A percentile compares a stretch with the other conserved stretches of the same genome.
Conservation (phyloP, 2,888 invertebrate genomes). For the Timandra comae region DNA sequence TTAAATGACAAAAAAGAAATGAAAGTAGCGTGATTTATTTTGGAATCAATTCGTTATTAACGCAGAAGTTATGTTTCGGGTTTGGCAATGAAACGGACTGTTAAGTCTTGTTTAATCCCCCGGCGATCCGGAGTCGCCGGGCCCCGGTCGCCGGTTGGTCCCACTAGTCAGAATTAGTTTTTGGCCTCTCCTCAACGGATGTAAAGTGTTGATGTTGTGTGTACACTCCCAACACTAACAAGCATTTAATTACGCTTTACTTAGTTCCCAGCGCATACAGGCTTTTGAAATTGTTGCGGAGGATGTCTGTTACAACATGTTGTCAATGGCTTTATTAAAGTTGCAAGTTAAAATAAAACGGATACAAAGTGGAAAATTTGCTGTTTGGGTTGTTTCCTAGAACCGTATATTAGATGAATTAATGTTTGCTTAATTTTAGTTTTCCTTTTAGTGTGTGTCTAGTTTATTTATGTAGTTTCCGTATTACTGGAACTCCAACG, state of each 20-base stretch:
- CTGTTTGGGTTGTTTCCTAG: background rate
- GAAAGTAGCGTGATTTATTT: background rate
- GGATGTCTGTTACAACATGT: slow-evolving; percentile 32
- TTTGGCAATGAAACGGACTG: slow-evolving; percentile 34
- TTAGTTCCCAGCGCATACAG: slow-evolving; percentile 36
- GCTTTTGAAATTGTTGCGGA: slow-evolving; percentile 41
- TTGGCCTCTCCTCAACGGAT: slow-evolving; percentile 47
- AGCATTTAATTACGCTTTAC: slow-evolving; percentile 58
- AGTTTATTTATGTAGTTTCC: no score
- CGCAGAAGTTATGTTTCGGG: slow-evolving; percentile 20
- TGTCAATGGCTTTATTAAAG: slow-evolving; percentile 26
- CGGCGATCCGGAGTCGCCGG: slow-evolving; percentile 30
- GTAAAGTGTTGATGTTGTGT: slow-evolving; percentile 51
- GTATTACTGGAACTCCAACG: background rate
- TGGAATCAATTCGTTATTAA: slow-evolving; percentile 1
- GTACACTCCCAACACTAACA: slow-evolving; percentile 47
- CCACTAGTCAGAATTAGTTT: slow-evolving; percentile 54
- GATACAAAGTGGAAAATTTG: background rate
- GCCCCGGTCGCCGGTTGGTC: no score
- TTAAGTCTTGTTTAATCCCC: slow-evolving; percentile 42
- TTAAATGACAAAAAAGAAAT: slow-evolving; percentile 12
- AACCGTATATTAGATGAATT: no score
- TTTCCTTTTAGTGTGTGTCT: no score
- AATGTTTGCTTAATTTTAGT: no score
- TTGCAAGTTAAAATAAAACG: background rate